Evolutionary conservation across 1,140 invertebrate genomes (phyloP).

Genomic region (Anastatus disparis): DNA sequence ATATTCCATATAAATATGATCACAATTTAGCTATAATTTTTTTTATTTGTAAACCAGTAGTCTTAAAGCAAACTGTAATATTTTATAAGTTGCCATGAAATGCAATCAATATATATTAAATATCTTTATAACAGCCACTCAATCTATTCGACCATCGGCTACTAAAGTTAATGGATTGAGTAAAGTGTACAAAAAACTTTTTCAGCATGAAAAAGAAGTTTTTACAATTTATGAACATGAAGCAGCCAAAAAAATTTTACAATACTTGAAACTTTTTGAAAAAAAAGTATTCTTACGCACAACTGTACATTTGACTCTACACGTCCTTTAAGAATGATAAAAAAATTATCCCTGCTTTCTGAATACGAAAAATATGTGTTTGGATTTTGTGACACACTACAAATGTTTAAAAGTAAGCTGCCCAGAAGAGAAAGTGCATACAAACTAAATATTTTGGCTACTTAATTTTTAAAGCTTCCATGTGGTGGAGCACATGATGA

Average conservation of each 20-base stretch:
- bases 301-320: conserved; percentile 2
- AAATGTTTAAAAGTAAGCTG: too few relatives aligned
- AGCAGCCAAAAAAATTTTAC: neutral
- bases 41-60: conserved; percentile 1
- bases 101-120: neutral
- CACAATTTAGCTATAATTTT: neutral
- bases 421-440: too few relatives aligned
- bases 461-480: too few relatives aligned
- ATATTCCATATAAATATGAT: neutral
- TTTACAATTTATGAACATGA: too few relatives aligned
- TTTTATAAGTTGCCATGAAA: neutral
- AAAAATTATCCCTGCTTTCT: too few relatives aligned
- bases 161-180: neutral
- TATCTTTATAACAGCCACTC: neutral
- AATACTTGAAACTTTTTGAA: neutral
- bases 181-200: neutral
- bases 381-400: too few relatives aligned
- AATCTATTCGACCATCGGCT: neutral
- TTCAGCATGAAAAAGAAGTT: too few relatives aligned
- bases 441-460: too few relatives aligned
- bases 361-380: too few relatives aligned
- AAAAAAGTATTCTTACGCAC: conserved; percentile 5
- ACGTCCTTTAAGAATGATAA: too few relatives aligned
- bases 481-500: too few relatives aligned
- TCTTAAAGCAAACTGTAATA: too few relatives aligned